Evolutionary conservation across 1,140 invertebrate genomes (phyloP).

Genomic region (Eupeodes corollae): DNA sequence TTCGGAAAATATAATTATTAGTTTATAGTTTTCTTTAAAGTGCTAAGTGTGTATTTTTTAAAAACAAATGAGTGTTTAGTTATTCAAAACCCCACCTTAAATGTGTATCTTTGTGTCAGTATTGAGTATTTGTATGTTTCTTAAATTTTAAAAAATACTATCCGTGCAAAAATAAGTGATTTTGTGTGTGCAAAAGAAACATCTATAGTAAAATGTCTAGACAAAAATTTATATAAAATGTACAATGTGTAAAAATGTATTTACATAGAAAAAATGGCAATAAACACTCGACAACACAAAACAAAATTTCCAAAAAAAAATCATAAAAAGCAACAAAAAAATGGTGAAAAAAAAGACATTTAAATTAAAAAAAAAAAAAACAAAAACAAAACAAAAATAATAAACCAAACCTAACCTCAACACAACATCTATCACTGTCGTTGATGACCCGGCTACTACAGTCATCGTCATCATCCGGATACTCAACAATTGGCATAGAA

Average conservation of each 20-base stretch:
- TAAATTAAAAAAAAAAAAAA: conserved; percentile 2
- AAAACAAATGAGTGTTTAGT: no score
- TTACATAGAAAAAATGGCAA: not conserved
- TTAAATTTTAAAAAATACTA: no score
- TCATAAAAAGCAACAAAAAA: conserved; percentile 8
- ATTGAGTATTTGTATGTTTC: not conserved
- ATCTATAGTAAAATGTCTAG: not conserved
- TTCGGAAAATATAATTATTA: no score
- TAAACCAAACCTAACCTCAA: conserved; percentile 36
- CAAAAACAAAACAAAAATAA: conserved; percentile 11
- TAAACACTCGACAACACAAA: not conserved
- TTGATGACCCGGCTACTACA: conserved; percentile 5
- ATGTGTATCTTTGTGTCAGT: not conserved
- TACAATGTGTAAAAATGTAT: conserved; percentile 1
- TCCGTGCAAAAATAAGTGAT: no score
- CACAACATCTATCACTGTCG: conserved; percentile 24
- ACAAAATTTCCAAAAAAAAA: conserved; percentile 1
- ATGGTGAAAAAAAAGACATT: conserved; percentile 3
- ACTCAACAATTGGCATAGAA: conserved; percentile 39
- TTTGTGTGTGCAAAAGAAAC: not conserved
- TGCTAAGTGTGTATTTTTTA: no score
- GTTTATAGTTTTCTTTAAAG: no score
- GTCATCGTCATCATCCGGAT: conserved; percentile 59
- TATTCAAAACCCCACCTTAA: not conserved
- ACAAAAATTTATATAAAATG: conserved; percentile 1